Evolutionary conservation across 2,797 vertebrate genomes (phyloP).

Genomic region (Neopelma chrysocephalum): DNA sequence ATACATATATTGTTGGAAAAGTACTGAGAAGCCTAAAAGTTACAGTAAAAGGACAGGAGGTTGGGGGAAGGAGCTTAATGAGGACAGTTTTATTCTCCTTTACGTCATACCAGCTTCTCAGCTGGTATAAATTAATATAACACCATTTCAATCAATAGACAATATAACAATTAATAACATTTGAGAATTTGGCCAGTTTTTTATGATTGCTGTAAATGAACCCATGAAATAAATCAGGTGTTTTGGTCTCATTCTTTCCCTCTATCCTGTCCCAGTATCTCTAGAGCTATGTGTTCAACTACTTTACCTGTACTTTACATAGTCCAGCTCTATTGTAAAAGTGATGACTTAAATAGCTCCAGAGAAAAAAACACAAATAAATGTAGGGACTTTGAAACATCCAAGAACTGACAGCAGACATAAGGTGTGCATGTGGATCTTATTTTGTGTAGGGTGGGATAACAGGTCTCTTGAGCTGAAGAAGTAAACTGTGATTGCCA

Average conservation of each 20-base stretch:
- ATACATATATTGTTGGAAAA: slow-evolving; percentile 42
- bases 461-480: slow-evolving; percentile 28
- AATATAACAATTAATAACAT: not conserved
- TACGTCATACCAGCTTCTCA: slow-evolving; percentile 15
- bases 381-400: slow-evolving; percentile 28
- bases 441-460: slow-evolving; percentile 5
- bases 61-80: not conserved
- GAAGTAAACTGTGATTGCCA: slow-evolving; percentile 7
- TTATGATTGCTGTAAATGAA: slow-evolving; percentile 5
- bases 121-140: slow-evolving; percentile 18
- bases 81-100: slow-evolving; percentile 35
- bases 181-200: not conserved
- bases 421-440: slow-evolving; percentile 18
- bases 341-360: not conserved
- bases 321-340: slow-evolving; percentile 52
- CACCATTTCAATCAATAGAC: not conserved
- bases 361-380: not conserved
- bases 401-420: slow-evolving; percentile 31
- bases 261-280: slow-evolving; percentile 59
- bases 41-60: slow-evolving; percentile 44
- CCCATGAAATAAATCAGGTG: not conserved
- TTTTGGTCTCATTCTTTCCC: slow-evolving; percentile 48
- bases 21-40: slow-evolving; percentile 48
- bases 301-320: slow-evolving; percentile 36
- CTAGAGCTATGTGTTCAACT: slow-evolving; percentile 43